These are phyloP conservation scores for Tringa solitaria DNA, from an alignment of 2,113 vertebrate genomes.

Conservation along the genomic window DNA sequence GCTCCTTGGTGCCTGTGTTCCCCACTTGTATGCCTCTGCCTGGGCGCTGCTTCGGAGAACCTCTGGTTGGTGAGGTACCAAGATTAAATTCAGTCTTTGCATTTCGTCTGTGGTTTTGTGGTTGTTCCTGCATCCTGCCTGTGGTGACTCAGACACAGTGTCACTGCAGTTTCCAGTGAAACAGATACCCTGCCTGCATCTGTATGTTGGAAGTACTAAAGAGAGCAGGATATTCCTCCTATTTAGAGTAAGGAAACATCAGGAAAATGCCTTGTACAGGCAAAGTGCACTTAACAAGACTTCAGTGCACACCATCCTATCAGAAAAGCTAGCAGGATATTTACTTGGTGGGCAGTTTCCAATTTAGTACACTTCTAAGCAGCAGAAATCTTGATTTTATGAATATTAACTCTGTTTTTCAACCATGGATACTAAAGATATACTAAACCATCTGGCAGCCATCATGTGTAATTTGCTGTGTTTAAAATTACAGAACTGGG, in stretches of 20 bases:
- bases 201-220: not conserved
- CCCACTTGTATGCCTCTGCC: not conserved
- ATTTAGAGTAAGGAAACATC: not conserved
- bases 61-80: not conserved
- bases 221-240: not conserved
- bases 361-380: not conserved
- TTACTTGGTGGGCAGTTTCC: not conserved
- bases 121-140: not conserved
- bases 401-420: not conserved
- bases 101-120: not conserved
- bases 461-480: not conserved
- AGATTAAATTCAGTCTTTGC: not conserved
- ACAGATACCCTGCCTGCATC: not conserved
- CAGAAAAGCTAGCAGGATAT: not conserved
- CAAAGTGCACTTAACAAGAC: not conserved
- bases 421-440: not conserved
- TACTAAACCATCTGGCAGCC: constrained; percentile 3
- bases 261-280: not conserved
- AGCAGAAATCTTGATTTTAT: not conserved
- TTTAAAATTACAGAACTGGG: not conserved
- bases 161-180: not conserved
- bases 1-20: not conserved
- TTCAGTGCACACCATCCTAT: not conserved
- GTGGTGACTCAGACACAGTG: not conserved
- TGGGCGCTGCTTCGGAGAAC: not conserved